Base-by-base conservation (phyloP, 2,888 invertebrate genomes). In the Carpatolechia fugitivella region DNA sequence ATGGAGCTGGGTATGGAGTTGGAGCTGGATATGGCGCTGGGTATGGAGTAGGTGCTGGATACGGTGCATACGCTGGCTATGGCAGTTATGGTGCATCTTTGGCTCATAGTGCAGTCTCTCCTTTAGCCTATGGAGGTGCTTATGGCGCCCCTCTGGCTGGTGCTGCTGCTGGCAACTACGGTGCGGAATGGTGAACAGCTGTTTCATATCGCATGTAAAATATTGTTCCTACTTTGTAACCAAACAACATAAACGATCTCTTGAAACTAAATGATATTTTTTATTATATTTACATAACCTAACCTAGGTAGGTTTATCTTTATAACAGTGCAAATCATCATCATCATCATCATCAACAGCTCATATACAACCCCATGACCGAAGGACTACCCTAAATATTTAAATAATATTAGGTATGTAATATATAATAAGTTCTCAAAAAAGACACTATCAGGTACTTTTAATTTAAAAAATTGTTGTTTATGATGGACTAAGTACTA, bases 61-160 rank as follows among this genome's bases (percentile, higher is more conserved):
- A 49, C 35, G 49, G 18, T 18, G 50, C 13, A 24, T 24, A 24
- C 24, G 24, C 24, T 6, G 40, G 40, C 2, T 40, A 16, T 40
- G 40, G 16, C 16, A 58, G 61, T 13, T 51, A 59, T 6, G 59
- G 58, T 6, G 59, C 63, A 10, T 7, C 24, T 29, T 44, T 29
- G n/a, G 59, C 54, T 47, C n/a, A 38, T 60, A 13, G 57, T 56
- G 11, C 50, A 50, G 52, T 60, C 31, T 55, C 60, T 33, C 58
- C 62, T 10, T 46, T 56, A 8, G 62, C 54, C 6, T 55, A 59
- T 56, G 38, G 62, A 18, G 36, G 54, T 20, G 56, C 50, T 7
- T 48, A 55, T 55, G 56, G 57, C 31, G 57, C 63, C 41, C 58
- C 57, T 35, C 33, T 62, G 10, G 57, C 57, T 1, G 50, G 41